Evolutionary conservation across 2,888 invertebrate genomes (phyloP), one percentile per base, ranked within the genome.

Genomic region (Kuschelorhynchus macadamiae): DNA sequence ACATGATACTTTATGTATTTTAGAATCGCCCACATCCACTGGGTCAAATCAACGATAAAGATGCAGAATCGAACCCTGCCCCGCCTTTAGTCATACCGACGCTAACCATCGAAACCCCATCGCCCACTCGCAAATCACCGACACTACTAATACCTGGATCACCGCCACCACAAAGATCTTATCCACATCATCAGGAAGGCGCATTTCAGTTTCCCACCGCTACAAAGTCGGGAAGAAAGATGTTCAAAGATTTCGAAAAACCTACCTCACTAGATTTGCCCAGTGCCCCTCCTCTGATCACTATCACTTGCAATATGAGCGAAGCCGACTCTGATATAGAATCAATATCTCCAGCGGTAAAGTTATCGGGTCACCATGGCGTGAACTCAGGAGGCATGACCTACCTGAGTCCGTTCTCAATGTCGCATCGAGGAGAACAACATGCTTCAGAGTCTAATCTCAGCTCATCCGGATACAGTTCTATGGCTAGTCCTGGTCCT

Each of bases 401-500:
- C 75, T 93, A 92, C 78, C 82, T 93, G 12, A 92, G 92, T 80
- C 93, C 93, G 0, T 93, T 93, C 80, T 89, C 91, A 0, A 91
- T 92, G 87, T 89, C 90, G 44, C 87, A 88, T 0, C 85, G 91
- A 72, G 89, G 89, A 11, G 92, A 92, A 77, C 87, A 93, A 73
- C 92, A 91, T 1, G 91, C 92, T 11, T 93, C 93, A 0, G 93
- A 94, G 83, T 93, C 93, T 1, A 94, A 94, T 81, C 85, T 94
- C 39, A 93, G 93, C 71, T 93, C 93, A 7, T 93, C 93, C 0
- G 94, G 94, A 7, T 94, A 94, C 81, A 92, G 92, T 72, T 93
- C 93, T 1, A 93, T 93, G 91, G 92, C 93, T 0, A 92, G 92
- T 82, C 93, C 93, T 0, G 93, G 92, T 0, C 92, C 93, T 2